A percentile compares a stretch with the other conserved stretches of the same genome.
Conservation (phyloP, 2,797 vertebrate species). For the Sus cebifrons region DNA sequence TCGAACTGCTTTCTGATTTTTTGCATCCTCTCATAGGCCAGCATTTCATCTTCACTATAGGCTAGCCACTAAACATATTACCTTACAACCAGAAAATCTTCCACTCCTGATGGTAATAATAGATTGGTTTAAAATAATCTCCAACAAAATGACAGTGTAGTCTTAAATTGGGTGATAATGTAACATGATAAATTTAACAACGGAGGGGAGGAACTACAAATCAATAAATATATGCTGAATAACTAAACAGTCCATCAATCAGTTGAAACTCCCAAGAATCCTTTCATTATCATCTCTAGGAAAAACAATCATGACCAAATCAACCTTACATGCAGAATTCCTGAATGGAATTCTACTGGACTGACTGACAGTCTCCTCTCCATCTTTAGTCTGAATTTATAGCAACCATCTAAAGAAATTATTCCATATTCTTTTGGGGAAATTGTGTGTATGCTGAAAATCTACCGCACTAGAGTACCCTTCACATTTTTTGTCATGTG, state of each 20-base stretch:
- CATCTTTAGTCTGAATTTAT: constrained; percentile 4
- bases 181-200: constrained; percentile 74
- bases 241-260: constrained; percentile 59
- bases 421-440: not conserved
- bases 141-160: constrained; percentile 48
- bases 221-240: constrained; percentile 70
- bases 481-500: constrained; percentile 46
- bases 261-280: not conserved
- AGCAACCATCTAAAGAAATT: not conserved
- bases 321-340: constrained; percentile 19
- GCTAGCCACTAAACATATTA: constrained; percentile 1
- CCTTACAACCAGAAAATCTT: constrained; percentile 29
- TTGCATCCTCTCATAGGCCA: not conserved
- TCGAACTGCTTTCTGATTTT: not conserved
- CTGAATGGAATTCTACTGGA: constrained; percentile 49
- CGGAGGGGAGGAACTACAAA: constrained; percentile 7
- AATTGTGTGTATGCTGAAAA: not conserved
- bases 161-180: constrained; percentile 49
- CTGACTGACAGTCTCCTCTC: not conserved
- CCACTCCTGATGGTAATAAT: not conserved
- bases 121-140: constrained; percentile 64
- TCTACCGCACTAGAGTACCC: not conserved
- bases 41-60: not conserved
- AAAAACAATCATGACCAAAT: constrained; percentile 50
- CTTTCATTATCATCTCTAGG: constrained; percentile 15